These are phyloP conservation scores for Halictus quadricinctus DNA, from an alignment of 2,888 invertebrate species.

Conservation along the genomic window DNA sequence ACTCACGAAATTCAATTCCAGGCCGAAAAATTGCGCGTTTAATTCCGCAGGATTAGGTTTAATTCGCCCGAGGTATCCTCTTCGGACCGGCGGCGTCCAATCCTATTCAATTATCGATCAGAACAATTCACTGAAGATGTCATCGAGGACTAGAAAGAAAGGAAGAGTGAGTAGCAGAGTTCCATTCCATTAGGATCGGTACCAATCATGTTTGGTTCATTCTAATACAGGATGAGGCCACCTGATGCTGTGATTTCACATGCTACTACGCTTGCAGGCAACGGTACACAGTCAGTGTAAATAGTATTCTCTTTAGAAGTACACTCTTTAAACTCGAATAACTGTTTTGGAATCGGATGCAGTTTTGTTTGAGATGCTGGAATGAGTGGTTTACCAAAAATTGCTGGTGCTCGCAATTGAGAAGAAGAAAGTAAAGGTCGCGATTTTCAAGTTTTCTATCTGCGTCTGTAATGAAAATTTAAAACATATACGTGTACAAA, in stretches of 20 bases:
- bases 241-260: background rate
- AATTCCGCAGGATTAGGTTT: background rate
- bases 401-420: no score
- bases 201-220: background rate
- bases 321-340: no score
- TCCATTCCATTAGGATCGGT: background rate
- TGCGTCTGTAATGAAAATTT: no score
- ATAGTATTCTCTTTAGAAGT: no score
- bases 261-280: no score
- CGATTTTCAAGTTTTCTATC: no score
- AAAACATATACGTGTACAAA: no score
- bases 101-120: constrained; percentile 7
- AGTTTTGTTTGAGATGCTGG: no score
- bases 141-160: constrained; percentile 3
- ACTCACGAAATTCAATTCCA: background rate
- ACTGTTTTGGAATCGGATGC: no score
- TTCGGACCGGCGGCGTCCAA: background rate
- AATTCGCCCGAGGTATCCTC: background rate
- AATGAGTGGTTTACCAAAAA: no score
- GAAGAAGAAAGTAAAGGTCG: no score
- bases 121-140: background rate
- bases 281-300: no score
- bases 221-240: background rate
- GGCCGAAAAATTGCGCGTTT: background rate
- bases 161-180: background rate